Base-by-base conservation (phyloP, 2,797 vertebrate species). In the Dallia pectoralis region DNA sequence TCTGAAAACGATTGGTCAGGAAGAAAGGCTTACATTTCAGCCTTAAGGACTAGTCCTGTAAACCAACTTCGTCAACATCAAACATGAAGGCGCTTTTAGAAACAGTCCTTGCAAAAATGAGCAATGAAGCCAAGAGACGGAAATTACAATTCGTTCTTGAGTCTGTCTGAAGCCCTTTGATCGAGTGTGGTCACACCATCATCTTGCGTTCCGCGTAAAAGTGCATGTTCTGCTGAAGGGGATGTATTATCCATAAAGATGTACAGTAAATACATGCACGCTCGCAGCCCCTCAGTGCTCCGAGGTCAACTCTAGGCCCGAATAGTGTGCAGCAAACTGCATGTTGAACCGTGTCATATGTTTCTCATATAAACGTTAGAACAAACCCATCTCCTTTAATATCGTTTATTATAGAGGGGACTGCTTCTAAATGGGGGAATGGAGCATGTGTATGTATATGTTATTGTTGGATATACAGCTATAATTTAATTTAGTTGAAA, bases 321-420 rank as follows among this genome's bases (percentile, higher is more conserved):
- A 71, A 72, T 61, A 67, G 53, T 70, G 66, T 72, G 66, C 40
- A 63, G 63, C 73, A 72, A 66, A 71, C 81, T 65, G n/a, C n/a
- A n/a, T n/a, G n/a, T 2, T 68, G 12, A 79, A 75, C 75, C 74
- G 47, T 74, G 65, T 59, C 85, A 87, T 77, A 81, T 88, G 84
- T 82, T 89, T 86, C 78, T 85, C 73, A 84, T 87, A 74, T 67
- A 75, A 61, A 56, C 73, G 62, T 56, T 72, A 71, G 74, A 77
- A 89, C 62, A 64, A 65, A 78, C 79, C 85, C 85, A 74, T 82
- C 77, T 80, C 83, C 83, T 61, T 53, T 70, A 70, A 72, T 70
- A 33, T 82, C 84, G 84, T 83, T 82, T 77, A 82, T 75, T 72
- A 63, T 68, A 53, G 70, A 73, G 66, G 59, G 69, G 69, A 40